Evolutionary conservation across 1,140 invertebrate genomes (phyloP), one percentile per base, ranked within the genome.

Genomic region (Aporrectodea caliginosa): DNA sequence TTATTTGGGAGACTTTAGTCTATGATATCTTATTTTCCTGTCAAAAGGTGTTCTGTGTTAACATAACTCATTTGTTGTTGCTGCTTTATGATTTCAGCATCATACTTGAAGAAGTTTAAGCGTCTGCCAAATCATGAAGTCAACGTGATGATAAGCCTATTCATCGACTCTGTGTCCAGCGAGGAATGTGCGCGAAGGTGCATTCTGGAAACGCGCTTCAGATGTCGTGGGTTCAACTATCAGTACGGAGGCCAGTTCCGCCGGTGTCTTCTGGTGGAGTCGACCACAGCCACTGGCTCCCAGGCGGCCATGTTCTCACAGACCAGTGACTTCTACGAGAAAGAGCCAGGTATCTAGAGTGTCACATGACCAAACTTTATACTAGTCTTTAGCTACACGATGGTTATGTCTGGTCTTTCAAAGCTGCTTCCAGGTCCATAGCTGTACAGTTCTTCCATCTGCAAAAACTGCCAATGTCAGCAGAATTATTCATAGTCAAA

Each of bases 171-270:
- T 22, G 78, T 75, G 12, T 79, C 78, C 1, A 30, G 84, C 2
- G 85, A 87, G 73, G 81, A 84, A 71, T 87, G 86, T 80, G 84
- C 85, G 16, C 81, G 85, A 68, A 80, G 84, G 71, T 87, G 86
- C 80, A 82, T 86, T 16, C 80, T 86, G 31, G 86, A 86, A 79
- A 83, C 83, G 77, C 75, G 72, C n/a, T 87, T 87, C 82, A 6
- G 43, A 22, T 58, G 43, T 22, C 6, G 43, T 12, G 43, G 43
- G 6, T 58, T 58, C 43, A 58, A 58, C 43, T 58, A 58, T 22
- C 43, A 58, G 43, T 22, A 58, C 43, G 22, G 43, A 6, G 22
- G 6, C 43, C 43, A 58, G 22, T 22, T 22, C 6, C 6, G 6
- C 22, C 43, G 22, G 43, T 58, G 43, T 22, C 6, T 58, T 6